Evolutionary conservation across 2,888 invertebrate genomes (phyloP).

Genomic region (Tanytarsus gracilentus): DNA sequence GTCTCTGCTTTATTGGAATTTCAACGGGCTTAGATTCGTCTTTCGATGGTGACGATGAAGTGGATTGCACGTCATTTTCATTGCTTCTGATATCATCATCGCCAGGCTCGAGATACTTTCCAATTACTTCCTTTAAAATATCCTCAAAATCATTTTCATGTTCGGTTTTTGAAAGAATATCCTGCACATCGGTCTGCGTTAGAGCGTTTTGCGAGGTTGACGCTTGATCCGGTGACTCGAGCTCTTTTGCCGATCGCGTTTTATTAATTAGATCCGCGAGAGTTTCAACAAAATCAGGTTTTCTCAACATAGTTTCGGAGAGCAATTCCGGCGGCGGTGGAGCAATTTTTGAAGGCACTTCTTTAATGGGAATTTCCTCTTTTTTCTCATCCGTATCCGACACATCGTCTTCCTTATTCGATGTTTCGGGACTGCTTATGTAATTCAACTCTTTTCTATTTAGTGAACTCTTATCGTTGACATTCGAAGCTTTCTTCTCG

Average conservation of each 20-base stretch:
- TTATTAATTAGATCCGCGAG: constrained; percentile 8
- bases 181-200: background rate
- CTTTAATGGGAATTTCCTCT: background rate
- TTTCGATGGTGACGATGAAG: background rate
- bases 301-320: constrained; percentile 38
- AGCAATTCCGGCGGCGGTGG: constrained; percentile 31
- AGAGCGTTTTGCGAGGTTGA: background rate
- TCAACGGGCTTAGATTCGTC: background rate
- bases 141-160: constrained; percentile 40
- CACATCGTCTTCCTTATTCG: constrained; percentile 15
- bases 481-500: background rate
- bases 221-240: background rate
- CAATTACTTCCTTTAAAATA: constrained; percentile 36
- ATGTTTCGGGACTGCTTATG: constrained; percentile 5
- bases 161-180: constrained; percentile 32
- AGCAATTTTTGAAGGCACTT: background rate
- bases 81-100: background rate
- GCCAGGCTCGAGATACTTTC: background rate
- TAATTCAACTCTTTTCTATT: background rate
- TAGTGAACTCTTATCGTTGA: background rate
- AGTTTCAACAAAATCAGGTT: constrained; percentile 30
- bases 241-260: background rate
- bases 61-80: background rate
- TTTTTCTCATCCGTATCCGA: background rate
- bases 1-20: constrained; percentile 9